Base-by-base conservation (phyloP, 2,888 invertebrate genomes). In the Polydrusus pterygomalis region DNA sequence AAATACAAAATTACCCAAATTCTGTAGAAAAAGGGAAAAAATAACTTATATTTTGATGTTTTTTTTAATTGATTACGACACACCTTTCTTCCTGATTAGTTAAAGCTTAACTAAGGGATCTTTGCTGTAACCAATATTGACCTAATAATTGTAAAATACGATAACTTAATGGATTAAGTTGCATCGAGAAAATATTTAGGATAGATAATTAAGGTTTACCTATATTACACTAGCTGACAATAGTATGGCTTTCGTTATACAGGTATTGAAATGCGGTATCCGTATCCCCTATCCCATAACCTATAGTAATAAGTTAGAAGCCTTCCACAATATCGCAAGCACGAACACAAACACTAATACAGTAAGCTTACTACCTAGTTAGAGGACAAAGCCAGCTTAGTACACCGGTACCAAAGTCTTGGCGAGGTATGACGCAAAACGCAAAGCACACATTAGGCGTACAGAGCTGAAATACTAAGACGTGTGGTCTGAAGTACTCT, bases 161-260 rank as follows among this genome's bases (percentile, higher is more conserved):
- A 58, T 72, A 65, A 72, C 64, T 17, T 64, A 54, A 64, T 72
- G 65, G 71, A 72, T 72, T 72, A 72, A n/a, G 40, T 40, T 63
- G 65, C 45, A 64, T 65, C 30, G 30, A 54, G 0, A 51, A 51
- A 54, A 30, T 54, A n/a, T 25, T 13, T 54, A 6, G 25, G 11
- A 20, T 51, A 9, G 25, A 7, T 54, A 10, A 1, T 54, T 34
- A 34, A 34, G 34, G 34, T 34, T 9, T 34, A 10, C 34, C 34
- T 34, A 10, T 34, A 34, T 7, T 34, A 54, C 30, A 54, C 54
- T 54, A n/a, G 13, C 20, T 8, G 30, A 54, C 11, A 51, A 25
- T 25, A 51, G 10, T 11, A 30, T 30, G 2, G 30, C 30, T 2
- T 30, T 6, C 30, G 5, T 30, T 30, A n/a, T n/a, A n/a, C n/a